These are phyloP conservation scores for Crossocerus cetratus DNA, from an alignment of 2,888 invertebrate species.

Conservation along the genomic window DNA sequence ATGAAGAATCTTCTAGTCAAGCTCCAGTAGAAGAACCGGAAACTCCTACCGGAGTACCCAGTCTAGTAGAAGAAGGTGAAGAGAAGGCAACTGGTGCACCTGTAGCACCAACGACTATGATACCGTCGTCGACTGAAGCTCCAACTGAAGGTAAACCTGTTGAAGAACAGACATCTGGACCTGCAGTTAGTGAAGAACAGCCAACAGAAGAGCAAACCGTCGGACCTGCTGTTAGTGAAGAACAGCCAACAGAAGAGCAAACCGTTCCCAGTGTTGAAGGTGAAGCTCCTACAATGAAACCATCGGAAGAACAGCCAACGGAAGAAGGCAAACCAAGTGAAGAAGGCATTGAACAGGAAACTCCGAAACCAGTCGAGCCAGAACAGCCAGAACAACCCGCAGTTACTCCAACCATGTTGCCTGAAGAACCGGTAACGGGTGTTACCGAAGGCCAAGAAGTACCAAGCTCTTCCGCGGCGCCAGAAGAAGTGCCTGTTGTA, in stretches of 20 bases:
- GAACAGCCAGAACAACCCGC: slow-evolving; percentile 19
- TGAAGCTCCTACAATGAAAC: slow-evolving; percentile 4
- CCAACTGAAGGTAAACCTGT: slow-evolving; percentile 28
- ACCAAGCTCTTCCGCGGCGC: slow-evolving; percentile 24
- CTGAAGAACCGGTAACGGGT: slow-evolving; percentile 25
- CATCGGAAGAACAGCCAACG: not conserved
- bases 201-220: not conserved
- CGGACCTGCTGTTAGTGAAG: slow-evolving; percentile 21
- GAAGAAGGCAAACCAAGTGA: slow-evolving; percentile 24
- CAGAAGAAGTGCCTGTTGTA: slow-evolving; percentile 29
- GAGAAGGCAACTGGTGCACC: slow-evolving; percentile 16
- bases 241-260: slow-evolving; percentile 11
- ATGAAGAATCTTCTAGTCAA: slow-evolving; percentile 40
- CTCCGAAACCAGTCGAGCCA: slow-evolving; percentile 26
- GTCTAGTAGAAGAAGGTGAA: slow-evolving; percentile 8
- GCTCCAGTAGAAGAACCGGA: slow-evolving; percentile 36
- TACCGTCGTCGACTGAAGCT: slow-evolving; percentile 14
- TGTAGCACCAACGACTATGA: slow-evolving; percentile 21
- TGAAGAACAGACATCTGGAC: slow-evolving; percentile 18
- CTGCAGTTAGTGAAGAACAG: slow-evolving; percentile 26
- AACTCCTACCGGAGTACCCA: slow-evolving; percentile 31
- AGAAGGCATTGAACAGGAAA: slow-evolving; percentile 21
- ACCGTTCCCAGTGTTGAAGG: slow-evolving; percentile 8
- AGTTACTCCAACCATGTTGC: slow-evolving; percentile 7
- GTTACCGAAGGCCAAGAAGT: slow-evolving; percentile 31